Base-by-base conservation (phyloP, 2,888 invertebrate genomes). In the Diaprepes abbreviatus region DNA sequence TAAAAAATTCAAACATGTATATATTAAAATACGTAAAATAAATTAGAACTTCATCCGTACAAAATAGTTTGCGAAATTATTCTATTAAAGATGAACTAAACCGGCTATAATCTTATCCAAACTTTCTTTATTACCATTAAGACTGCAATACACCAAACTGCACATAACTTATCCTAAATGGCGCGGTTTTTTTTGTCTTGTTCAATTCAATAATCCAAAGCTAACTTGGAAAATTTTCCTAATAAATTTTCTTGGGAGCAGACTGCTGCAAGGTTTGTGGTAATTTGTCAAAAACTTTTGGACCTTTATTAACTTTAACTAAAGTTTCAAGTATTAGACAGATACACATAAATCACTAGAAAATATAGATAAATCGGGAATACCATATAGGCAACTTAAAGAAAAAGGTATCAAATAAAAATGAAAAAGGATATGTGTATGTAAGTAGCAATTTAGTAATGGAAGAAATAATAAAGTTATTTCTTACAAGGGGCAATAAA, bases 231-330 rank as follows among this genome's bases (percentile, higher is more conserved):
- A 60, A 67, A 55, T 67, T 67, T 55, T 14, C 62, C 54, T 62
- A 67, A 62, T 62, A 67, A 67, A 60, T 67, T 67, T 62, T 35
- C 35, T 16, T 19, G 48, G 17, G 19, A 67, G 54, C 67, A n/a
- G 55, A 24, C 45, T 62, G 60, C 38, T 54, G 24, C 36, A 43
- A 43, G 55, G 55, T 55, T 60, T 60, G 60, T 28, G 54, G 54
- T 62, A 67, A 67, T 67, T 67, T 67, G 67, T 67, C 67, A 67
- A 67, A 66, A 67, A 67, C 54, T 67, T 60, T 67, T 35, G 35
- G 60, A 40, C 59, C 67, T 62, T 67, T 67, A 67, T 67, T 67
- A 67, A 67, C 62, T 67, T 67, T 67, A 55, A 17, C 52, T 24
- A 40, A 62, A 62, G 54, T 67, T 62, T 33, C 35, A 62, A 66